Evolutionary conservation across 2,113 vertebrate species (phyloP).

Genomic region (Psophia crepitans): DNA sequence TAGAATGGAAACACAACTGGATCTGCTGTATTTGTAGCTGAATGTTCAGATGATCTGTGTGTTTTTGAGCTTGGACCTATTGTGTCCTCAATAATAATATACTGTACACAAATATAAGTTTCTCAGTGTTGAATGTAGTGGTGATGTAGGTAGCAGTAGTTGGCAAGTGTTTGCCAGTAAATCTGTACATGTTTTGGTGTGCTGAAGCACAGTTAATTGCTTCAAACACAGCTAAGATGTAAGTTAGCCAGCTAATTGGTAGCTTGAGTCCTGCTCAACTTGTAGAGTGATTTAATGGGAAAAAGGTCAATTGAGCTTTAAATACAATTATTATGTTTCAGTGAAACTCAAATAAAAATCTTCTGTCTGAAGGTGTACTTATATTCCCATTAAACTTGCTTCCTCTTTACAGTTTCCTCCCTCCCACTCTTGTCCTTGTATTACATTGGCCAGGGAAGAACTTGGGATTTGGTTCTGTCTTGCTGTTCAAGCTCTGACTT

Average conservation of each 20-base stretch:
- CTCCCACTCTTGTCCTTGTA: not conserved
- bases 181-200: not conserved
- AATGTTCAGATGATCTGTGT: not conserved
- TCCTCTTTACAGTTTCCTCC: not conserved
- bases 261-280: not conserved
- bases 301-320: constrained; percentile 17
- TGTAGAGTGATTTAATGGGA: constrained; percentile 5
- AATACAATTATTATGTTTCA: not conserved
- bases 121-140: not conserved
- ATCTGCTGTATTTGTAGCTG: not conserved
- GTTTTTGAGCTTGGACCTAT: not conserved
- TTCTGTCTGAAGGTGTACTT: not conserved
- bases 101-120: not conserved
- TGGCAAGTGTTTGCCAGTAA: not conserved
- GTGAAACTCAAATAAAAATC: not conserved
- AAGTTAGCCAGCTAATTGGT: not conserved
- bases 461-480: not conserved
- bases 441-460: not conserved
- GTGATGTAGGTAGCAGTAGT: not conserved
- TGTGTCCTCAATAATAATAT: not conserved
- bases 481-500: not conserved
- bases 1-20: not conserved
- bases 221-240: not conserved
- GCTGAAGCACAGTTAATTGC: not conserved
- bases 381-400: not conserved